phyloP scores from a whole-genome alignment of 1,140 invertebrate species.

The Ectropis grisescens region DNA sequence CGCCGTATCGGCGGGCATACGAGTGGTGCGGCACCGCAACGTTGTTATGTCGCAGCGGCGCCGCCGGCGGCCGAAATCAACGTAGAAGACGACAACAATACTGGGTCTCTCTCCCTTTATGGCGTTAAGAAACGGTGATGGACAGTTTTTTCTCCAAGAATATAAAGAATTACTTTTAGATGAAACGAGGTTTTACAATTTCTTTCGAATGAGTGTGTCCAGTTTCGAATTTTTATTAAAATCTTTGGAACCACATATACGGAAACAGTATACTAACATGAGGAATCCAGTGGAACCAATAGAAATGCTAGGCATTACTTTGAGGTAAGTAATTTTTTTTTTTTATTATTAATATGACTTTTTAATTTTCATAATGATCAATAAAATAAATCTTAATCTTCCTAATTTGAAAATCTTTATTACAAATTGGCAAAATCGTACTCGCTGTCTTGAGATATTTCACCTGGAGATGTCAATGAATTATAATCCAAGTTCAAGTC shows the following conservation, averaged over 20 bases:
- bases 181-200: neutral
- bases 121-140: neutral
- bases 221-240: slow-evolving; percentile 7
- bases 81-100: neutral
- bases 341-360: too few species aligned
- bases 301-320: slow-evolving; percentile 21
- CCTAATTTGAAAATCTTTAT: too few species aligned
- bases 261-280: slow-evolving; percentile 20
- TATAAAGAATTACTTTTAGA: neutral
- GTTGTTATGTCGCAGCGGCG: too few species aligned
- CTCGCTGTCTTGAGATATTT: too few species aligned
- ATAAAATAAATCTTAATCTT: too few species aligned
- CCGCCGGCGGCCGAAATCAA: neutral
- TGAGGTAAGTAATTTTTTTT: slow-evolving; percentile 19
- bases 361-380: too few species aligned
- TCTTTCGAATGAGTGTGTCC: slow-evolving; percentile 1
- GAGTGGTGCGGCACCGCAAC: too few species aligned
- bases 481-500: too few species aligned
- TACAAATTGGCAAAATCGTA: too few species aligned
- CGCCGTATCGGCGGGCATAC: too few species aligned
- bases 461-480: too few species aligned
- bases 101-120: neutral
- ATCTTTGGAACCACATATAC: slow-evolving; percentile 15
- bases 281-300: slow-evolving; percentile 22
- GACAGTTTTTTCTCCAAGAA: neutral